Evolutionary conservation across 2,797 vertebrate species (phyloP).

Genomic region (Ptychobarbus kaznakovi): DNA sequence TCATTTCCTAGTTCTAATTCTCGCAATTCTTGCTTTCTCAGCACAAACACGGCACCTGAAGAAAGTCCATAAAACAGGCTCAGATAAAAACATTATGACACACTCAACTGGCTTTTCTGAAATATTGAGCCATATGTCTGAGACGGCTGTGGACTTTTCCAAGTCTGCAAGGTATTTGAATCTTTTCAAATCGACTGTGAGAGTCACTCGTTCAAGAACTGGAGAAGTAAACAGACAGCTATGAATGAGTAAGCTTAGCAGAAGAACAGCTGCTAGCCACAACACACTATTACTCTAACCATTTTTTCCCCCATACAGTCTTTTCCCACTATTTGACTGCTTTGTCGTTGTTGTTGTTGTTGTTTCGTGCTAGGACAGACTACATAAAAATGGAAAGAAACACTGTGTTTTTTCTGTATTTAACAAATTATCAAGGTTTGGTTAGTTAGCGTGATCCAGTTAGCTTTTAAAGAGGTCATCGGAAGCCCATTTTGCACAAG

Average conservation of each 20-base stretch:
- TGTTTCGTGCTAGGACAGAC: not conserved
- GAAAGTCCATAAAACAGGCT: slow-evolving; percentile 39
- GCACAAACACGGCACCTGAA: slow-evolving; percentile 18
- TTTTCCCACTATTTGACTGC: not conserved
- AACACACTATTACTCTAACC: slow-evolving; percentile 11
- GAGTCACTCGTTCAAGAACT: slow-evolving; percentile 36
- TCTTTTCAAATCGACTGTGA: not conserved
- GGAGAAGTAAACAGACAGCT: slow-evolving; percentile 16
- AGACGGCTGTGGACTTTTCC: not conserved
- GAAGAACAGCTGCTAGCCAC: slow-evolving; percentile 26
- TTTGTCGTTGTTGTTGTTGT: not conserved
- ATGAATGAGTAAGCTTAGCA: slow-evolving; percentile 29
- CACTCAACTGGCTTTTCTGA: slow-evolving; percentile 3
- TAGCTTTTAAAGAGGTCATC: not conserved
- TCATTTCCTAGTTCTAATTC: slow-evolving; percentile 33
- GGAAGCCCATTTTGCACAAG: too few relatives aligned
- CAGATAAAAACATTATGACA: slow-evolving; percentile 41
- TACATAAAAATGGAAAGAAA: not conserved
- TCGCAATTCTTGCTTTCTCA: slow-evolving; percentile 23
- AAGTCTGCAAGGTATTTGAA: slow-evolving; percentile 25
- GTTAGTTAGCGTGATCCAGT: not conserved
- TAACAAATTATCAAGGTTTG: not conserved
- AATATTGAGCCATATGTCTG: slow-evolving; percentile 26
- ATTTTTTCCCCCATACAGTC: not conserved
- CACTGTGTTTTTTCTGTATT: not conserved